Evolutionary conservation across 2,888 invertebrate species (phyloP), one percentile per base, ranked within the genome.

Genomic region (Synanthedon tipuliformis): DNA sequence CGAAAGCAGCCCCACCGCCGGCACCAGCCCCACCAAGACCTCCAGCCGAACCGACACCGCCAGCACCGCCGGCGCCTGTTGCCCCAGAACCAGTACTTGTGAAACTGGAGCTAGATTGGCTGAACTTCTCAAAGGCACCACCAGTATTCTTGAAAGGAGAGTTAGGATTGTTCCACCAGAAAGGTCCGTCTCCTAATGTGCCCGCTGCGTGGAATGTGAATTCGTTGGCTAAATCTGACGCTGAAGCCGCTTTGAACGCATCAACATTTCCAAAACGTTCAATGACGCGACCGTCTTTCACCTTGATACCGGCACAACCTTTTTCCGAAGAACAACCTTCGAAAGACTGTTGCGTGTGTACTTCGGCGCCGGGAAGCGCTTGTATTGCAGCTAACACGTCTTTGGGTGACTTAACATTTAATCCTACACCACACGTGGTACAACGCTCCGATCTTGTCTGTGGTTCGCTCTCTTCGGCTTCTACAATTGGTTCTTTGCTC

Each of bases 81-180:
- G 59, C 58, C n/a, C 51, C 54, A 40, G 51, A 51, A 12, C 65
- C 61, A 23, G 59, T 62, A 54, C 65, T 71, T 1, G 75, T 64
- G 4, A 66, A 78, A 15, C 75, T 71, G 3, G 78, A 73, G 53
- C 75, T 78, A 0, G 74, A 68, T 53, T 85, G 77, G 63, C 76
- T 81, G 65, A 73, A 79, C 53, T 84, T 86, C 54, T 79, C 75
- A 7, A 72, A 79, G 18, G 73, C 72, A 4, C 62, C 66, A 54
- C 75, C 72, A 0, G 81, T 73, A 51, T 76, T 80, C 61, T 89
- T 89, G 68, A 91, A 88, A 0, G 91, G 90, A 0, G 89, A 89
- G 59, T 90, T 77, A 27, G 88, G 75, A 56, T 82, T 82, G 82
- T 89, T 88, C 91, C 91, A 91, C 91, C 91, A 91, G 70, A 86